Evolutionary conservation across 1,140 invertebrate species (phyloP), one percentile per base, ranked within the genome.

Genomic region (Drosophila punjabiensis): DNA sequence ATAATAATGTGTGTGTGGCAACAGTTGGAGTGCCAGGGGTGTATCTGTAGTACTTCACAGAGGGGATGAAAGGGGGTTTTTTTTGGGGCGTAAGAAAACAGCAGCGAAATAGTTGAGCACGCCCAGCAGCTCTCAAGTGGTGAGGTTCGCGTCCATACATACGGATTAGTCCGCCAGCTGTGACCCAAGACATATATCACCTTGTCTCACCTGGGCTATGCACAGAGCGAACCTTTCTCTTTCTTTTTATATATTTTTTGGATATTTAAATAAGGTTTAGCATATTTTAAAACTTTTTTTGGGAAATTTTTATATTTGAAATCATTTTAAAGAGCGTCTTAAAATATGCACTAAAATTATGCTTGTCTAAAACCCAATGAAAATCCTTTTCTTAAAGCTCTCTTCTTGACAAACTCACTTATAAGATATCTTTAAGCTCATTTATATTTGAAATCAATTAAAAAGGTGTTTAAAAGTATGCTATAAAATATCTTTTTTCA

Each of bases 21-120:
- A n/a, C n/a, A n/a, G n/a, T n/a, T n/a, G n/a, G n/a, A n/a, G n/a
- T n/a, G 43, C 47, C 43, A 16, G 48, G 28, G 43, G 41, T n/a
- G n/a, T 24, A 14, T 41, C 5, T 37, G 35, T 16, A 39, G 41
- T 20, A 30, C 33, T 37, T 30, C 32, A 37, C 9, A 32, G n/a
- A 4, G 10, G n/a, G 24, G 24, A 24, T n/a, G 16, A 9, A 9
- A 16, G 32, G 50, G 24, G 18, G 3, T 13, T 13, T 13, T 20
- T 16, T 30, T 16, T 14, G 35, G 24, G n/a, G 50, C 53, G 39
- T 66, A 50, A 60, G 39, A 48, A 61, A 58, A 58, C 75, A 52
- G 41, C 64, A 82, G 55, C 37, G 20, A 74, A 78, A 87, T 87
- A 87, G 79, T 87, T 87, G 70, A 87, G 83, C 83, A 87, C 83